Evolutionary conservation across 2,888 invertebrate genomes (phyloP).

Genomic region (Acanthacorydalis orientalis): DNA sequence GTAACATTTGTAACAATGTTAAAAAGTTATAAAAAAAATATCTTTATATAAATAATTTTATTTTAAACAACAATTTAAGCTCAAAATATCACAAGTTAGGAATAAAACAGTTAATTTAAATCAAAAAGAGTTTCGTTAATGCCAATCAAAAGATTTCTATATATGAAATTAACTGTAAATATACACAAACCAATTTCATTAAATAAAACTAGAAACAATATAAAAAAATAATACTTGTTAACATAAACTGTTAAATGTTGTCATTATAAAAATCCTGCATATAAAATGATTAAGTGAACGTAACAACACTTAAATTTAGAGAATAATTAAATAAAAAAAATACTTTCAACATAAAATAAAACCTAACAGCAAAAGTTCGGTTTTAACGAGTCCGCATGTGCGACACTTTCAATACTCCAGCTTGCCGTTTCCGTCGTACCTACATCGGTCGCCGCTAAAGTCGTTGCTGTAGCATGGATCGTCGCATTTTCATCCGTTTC

Average conservation of each 20-base stretch:
- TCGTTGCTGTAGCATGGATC: constrained; percentile 34
- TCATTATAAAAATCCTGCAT: not conserved
- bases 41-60: no score
- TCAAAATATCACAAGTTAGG: no score
- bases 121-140: no score
- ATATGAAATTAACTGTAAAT: no score
- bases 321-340: not conserved
- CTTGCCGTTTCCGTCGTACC: constrained; percentile 46
- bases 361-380: constrained; percentile 42
- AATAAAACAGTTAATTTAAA: no score
- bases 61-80: no score
- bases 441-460: constrained; percentile 38
- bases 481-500: constrained; percentile 26
- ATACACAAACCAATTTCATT: no score
- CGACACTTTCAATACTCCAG: constrained; percentile 46
- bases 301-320: not conserved
- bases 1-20: no score
- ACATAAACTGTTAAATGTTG: not conserved
- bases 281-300: not conserved
- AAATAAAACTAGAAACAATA: not conserved
- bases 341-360: not conserved
- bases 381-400: constrained; percentile 45
- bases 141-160: no score
- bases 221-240: not conserved
- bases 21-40: no score